phyloP scores from a whole-genome alignment of 1,140 invertebrate species.

The Anagrus nilaparvatae region DNA sequence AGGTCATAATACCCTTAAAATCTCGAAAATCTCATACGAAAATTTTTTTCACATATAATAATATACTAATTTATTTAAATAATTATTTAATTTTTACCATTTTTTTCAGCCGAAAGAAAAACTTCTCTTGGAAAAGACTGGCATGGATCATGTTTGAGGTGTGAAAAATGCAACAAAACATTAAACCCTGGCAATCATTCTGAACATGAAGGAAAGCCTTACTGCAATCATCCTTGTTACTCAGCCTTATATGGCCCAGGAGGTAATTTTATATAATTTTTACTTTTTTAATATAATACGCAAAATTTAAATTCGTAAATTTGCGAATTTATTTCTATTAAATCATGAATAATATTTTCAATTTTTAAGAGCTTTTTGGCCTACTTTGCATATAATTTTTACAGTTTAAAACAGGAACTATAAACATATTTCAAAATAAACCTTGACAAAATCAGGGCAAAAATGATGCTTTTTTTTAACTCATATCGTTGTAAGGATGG shows the following conservation, averaged over 20 bases:
- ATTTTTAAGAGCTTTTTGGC: background rate
- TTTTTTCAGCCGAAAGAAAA: conserved; percentile 62
- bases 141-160: conserved; percentile 62
- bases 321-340: no score
- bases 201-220: conserved; percentile 68
- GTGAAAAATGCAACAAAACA: conserved; percentile 71
- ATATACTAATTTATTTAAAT: conserved; percentile 4
- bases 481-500: no score
- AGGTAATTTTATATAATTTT: no score
- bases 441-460: no score
- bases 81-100: conserved; percentile 11
- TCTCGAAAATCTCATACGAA: background rate
- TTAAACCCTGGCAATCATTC: conserved; percentile 59
- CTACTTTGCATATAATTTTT: background rate
- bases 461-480: no score
- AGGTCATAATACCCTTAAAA: conserved; percentile 5
- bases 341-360: no score
- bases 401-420: background rate
- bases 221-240: conserved; percentile 69
- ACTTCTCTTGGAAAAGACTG: conserved; percentile 72
- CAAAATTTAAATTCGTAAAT: no score
- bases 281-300: background rate
- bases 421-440: no score
- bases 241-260: conserved; percentile 60
- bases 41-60: background rate